Conservation (phyloP, 2,113 vertebrate genomes). For the Monarcha castaneiventris region DNA sequence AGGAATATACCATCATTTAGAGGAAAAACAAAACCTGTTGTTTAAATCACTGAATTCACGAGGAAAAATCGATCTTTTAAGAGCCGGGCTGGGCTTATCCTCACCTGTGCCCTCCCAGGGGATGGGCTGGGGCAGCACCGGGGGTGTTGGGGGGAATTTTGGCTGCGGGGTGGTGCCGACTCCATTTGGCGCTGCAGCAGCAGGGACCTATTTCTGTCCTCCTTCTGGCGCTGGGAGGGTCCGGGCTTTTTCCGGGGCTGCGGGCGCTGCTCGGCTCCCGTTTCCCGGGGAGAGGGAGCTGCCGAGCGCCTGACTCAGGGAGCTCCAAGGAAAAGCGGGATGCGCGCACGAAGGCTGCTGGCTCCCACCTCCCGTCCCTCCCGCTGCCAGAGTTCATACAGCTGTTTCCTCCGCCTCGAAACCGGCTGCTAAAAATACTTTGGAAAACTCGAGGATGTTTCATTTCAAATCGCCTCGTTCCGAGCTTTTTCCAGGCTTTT, state of each 20-base stretch:
- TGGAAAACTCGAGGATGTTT: neutral
- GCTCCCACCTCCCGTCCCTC: neutral
- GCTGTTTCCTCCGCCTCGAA: conserved; percentile 4
- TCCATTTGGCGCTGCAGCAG: neutral
- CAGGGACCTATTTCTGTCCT: neutral
- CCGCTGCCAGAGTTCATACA: neutral
- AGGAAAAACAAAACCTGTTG: fast-evolving
- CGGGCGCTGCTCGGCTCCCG: neutral
- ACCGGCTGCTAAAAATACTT: neutral
- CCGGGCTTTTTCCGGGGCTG: neutral
- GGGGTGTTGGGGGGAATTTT: neutral
- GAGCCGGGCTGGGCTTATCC: fast-evolving
- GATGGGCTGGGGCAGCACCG: neutral
- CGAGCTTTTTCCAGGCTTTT: neutral
- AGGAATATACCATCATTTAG: neutral
- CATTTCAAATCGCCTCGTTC: neutral
- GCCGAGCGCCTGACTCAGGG: neutral
- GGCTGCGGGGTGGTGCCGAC: neutral
- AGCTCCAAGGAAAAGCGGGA: neutral
- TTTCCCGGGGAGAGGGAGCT: neutral
- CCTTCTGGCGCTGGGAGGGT: neutral
- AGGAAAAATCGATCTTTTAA: neutral
- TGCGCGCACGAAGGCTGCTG: neutral
- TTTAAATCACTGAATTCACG: neutral
- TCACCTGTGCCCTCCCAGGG: neutral